Percentiles rank a stretch among this genome's conserved stretches.
Evolutionary conservation across 2,797 vertebrate genomes (phyloP).

Genomic region (Falco concolor): DNA sequence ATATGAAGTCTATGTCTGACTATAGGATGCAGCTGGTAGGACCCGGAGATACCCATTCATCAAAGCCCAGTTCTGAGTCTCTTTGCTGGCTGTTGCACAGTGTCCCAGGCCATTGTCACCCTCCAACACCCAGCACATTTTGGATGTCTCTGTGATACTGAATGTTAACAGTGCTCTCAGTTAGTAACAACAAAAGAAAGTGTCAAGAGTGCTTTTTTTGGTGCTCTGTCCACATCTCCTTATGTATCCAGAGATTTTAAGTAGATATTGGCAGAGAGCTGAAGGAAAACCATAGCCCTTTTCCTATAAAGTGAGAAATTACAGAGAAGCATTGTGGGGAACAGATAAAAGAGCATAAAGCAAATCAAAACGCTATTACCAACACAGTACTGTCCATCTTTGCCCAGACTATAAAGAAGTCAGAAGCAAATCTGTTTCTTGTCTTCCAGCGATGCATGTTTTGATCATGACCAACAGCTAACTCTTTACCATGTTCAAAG

Average conservation of each 20-base stretch:
- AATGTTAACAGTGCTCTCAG: background rate
- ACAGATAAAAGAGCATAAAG: background rate
- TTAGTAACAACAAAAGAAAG: background rate
- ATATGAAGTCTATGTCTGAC: background rate
- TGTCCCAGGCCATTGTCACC: fast-evolving
- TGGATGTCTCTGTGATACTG: background rate
- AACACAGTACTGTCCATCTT: background rate
- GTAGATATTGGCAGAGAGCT: background rate
- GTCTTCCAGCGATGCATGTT: background rate
- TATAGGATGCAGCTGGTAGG: background rate
- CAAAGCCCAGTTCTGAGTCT: background rate
- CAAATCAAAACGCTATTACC: background rate
- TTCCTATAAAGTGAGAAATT: background rate
- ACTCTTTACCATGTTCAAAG: background rate
- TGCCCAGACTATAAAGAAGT: background rate
- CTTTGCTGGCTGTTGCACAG: background rate
- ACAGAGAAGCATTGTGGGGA: background rate
- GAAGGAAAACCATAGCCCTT: background rate
- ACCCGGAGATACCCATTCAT: background rate
- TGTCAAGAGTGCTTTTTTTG: background rate
- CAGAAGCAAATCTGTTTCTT: background rate
- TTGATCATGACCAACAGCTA: background rate
- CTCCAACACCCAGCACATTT: background rate
- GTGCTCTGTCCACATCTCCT: background rate
- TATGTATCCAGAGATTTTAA: background rate